Conservation (phyloP, 2,113 vertebrate genomes). For the Monarcha castaneiventris region DNA sequence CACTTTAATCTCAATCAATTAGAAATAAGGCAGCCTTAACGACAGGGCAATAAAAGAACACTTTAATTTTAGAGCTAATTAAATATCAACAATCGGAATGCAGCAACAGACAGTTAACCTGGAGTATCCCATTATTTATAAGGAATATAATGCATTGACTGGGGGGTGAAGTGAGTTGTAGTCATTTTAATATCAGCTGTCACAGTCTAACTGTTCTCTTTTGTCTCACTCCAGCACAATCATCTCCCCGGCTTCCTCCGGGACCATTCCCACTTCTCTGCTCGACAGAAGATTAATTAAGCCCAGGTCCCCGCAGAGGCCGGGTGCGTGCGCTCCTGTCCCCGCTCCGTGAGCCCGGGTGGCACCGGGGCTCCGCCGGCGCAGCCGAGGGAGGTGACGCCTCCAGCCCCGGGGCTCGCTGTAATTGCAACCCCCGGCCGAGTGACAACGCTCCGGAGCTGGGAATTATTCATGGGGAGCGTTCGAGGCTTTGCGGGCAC, state of each 20-base stretch:
- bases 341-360: background rate
- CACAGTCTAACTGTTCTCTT: constrained; percentile 66
- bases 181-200: constrained; percentile 75
- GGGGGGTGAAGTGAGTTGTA: constrained; percentile 65
- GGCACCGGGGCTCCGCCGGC: background rate
- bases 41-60: constrained; percentile 64
- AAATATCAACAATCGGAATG: constrained; percentile 81
- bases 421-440: background rate
- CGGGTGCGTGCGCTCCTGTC: background rate
- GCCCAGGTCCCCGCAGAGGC: background rate
- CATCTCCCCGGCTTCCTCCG: constrained; percentile 40
- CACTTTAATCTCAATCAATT: constrained; percentile 74
- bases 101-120: constrained; percentile 76
- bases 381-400: background rate
- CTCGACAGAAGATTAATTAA: constrained; percentile 68
- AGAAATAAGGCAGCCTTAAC: constrained; percentile 60
- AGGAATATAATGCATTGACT: constrained; percentile 60
- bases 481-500: fast-evolving
- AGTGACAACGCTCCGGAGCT: background rate
- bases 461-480: background rate
- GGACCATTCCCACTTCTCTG: constrained; percentile 29
- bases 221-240: constrained; percentile 58
- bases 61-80: constrained; percentile 82
- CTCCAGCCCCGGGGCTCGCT: background rate
- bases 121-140: constrained; percentile 76